These are phyloP conservation scores for Gadopsis bispinosus DNA, from an alignment of 2,797 vertebrate species.

Conservation along the genomic window DNA sequence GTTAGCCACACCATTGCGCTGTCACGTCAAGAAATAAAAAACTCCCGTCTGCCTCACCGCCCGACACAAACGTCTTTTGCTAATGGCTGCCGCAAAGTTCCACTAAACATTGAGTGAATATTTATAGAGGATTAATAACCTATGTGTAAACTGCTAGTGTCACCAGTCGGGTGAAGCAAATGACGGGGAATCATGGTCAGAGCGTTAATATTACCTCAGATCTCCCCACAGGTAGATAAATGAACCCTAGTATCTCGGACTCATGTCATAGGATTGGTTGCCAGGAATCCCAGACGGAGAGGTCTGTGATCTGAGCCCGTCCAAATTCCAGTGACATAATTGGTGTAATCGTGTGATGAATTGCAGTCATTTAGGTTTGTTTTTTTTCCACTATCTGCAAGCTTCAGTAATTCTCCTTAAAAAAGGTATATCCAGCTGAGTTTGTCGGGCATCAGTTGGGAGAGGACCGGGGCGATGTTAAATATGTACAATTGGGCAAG, in stretches of 20 bases:
- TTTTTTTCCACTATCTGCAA: constrained; percentile 75
- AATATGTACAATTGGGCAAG: constrained; percentile 85
- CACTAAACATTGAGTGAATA: constrained; percentile 79
- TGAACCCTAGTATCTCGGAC: constrained; percentile 50
- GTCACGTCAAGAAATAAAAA: constrained; percentile 75
- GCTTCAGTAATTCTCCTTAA: constrained; percentile 81
- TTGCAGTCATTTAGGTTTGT: constrained; percentile 80
- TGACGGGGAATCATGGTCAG: constrained; percentile 70
- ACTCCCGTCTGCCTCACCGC: constrained; percentile 47
- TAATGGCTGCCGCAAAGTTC: constrained; percentile 71
- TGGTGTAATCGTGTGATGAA: constrained; percentile 85
- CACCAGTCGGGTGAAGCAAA: constrained; percentile 65
- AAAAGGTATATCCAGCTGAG: constrained; percentile 75
- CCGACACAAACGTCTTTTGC: constrained; percentile 59
- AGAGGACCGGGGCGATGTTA: constrained; percentile 75
- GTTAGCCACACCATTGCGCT: constrained; percentile 74
- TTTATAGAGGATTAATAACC: constrained; percentile 83
- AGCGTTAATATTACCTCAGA: constrained; percentile 67
- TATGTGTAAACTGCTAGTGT: constrained; percentile 77
- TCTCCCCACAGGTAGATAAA: constrained; percentile 73
- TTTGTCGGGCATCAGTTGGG: constrained; percentile 70
- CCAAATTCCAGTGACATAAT: constrained; percentile 82
- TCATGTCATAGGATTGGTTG: constrained; percentile 55
- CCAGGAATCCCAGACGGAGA: constrained; percentile 75
- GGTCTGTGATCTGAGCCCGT: constrained; percentile 73